A percentile compares a stretch with the other conserved stretches of the same genome.
phyloP scores from a whole-genome alignment of 2,797 vertebrate genomes.

The Mormyrops boulengeri region DNA sequence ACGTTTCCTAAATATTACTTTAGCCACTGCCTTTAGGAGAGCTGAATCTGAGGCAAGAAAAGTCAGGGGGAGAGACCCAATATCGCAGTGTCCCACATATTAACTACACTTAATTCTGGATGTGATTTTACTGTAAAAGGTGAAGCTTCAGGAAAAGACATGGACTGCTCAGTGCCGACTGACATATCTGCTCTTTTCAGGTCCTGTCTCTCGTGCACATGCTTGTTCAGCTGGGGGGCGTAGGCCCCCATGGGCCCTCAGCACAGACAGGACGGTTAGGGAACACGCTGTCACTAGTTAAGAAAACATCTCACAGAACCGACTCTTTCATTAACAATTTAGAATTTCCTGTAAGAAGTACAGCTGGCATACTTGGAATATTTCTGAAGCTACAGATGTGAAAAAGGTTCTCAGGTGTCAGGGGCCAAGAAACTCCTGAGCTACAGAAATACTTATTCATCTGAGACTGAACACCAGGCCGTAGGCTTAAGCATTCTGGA shows the following conservation, averaged over 20 bases:
- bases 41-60: background rate
- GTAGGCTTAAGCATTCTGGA: background rate
- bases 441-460: background rate
- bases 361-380: conserved; percentile 28
- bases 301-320: conserved; percentile 8
- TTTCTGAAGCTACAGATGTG: conserved; percentile 3
- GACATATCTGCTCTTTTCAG: background rate
- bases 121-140: background rate
- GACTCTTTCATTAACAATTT: conserved; percentile 8
- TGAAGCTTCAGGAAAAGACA: background rate
- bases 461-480: background rate
- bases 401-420: background rate
- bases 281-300: conserved; percentile 11
- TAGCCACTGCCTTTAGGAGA: background rate
- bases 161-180: background rate
- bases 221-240: conserved; percentile 8
- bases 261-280: background rate
- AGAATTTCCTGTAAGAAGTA: background rate
- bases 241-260: background rate
- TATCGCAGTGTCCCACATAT: background rate
- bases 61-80: background rate
- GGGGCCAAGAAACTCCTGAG: background rate
- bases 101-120: background rate
- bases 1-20: background rate
- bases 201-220: background rate